Percentiles rank a stretch among this genome's conserved stretches.
phyloP scores from a whole-genome alignment of 2,888 invertebrate genomes.

The Choreutis nemorana region DNA sequence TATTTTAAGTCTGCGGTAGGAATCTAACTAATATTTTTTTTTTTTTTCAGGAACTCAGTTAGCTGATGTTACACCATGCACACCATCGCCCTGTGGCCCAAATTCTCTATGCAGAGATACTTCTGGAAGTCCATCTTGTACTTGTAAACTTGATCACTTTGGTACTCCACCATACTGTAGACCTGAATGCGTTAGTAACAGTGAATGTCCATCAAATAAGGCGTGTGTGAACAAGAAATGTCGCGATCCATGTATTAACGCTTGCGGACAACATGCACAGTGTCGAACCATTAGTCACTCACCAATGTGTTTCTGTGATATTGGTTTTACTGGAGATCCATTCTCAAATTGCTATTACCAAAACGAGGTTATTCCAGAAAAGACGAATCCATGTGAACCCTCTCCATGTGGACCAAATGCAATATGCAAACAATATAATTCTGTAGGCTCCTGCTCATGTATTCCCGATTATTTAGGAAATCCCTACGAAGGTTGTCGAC shows the following conservation, averaged over 20 bases:
- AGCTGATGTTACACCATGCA: slow-evolving; percentile 68
- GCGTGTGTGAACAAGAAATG: slow-evolving; percentile 75
- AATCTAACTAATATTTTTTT: too few species aligned
- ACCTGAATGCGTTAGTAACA: slow-evolving; percentile 76
- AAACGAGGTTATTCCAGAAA: slow-evolving; percentile 43
- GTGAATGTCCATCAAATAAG: slow-evolving; percentile 70
- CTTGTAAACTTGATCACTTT: slow-evolving; percentile 71
- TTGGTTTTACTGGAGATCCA: slow-evolving; percentile 73
- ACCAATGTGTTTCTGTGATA: slow-evolving; percentile 76
- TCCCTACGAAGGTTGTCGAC: slow-evolving; percentile 80
- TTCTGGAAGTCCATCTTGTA: slow-evolving; percentile 70
- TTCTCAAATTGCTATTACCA: slow-evolving; percentile 66
- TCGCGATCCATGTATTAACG: slow-evolving; percentile 70
- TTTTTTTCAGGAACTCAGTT: slow-evolving; percentile 51
- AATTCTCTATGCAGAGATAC: slow-evolving; percentile 69
- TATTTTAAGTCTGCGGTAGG: not conserved
- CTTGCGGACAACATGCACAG: slow-evolving; percentile 76
- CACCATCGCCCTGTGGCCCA: slow-evolving; percentile 74
- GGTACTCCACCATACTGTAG: slow-evolving; percentile 81
- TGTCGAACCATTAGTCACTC: slow-evolving; percentile 79
- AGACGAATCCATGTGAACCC: slow-evolving; percentile 64
- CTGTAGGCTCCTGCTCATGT: slow-evolving; percentile 74
- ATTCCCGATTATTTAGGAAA: slow-evolving; percentile 77
- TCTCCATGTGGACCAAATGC: slow-evolving; percentile 73
- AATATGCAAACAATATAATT: slow-evolving; percentile 66